Base-by-base conservation (phyloP, 2,888 invertebrate species). In the Andrena praecox region DNA sequence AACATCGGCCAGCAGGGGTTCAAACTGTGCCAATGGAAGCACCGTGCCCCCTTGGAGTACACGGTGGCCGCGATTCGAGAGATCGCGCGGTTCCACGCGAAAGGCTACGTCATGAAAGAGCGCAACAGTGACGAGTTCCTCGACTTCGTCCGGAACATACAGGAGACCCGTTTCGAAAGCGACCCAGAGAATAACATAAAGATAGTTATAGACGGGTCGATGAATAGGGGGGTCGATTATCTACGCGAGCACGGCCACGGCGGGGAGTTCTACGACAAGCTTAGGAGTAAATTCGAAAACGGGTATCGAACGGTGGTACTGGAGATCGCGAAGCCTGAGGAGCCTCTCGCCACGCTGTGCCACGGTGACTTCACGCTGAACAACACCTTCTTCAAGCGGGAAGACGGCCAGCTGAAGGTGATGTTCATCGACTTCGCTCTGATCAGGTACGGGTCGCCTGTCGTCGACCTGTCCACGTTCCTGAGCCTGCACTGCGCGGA, bases 311-410 rank as follows among this genome's bases (percentile, higher is more conserved):
- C 85, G 0, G 64, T 90, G 7, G 20, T 91, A 35, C 0, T 89
- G 24, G 84, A 89, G 12, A 33, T 69, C 3, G 0, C 83, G 0
- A 10, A 85, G 20, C 85, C 91, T 0, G 73, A 77, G 0, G 93
- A 93, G 60, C 93, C 93, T 1, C 68, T 93, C 0, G 90, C 93
- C 1, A 91, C 91, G 0, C 12, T 93, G 1, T 90, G 92, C 71
- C 93, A 93, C 66, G 93, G 93, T 0, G 93, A 93, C 56, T 91
- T 91, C 56, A 91, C 93, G 0, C 80, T 90, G 48, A 91, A 91
- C 70, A 93, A 93, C 67, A 64, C 89, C 2, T 76, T 93, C 12
- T 93, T 90, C 67, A 86, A 87, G 5, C 27, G 8, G 0, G 77
- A 74, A 2, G 16, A 70, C 0, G 84, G 60, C 0, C 48, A 81